Conservation (phyloP, 2,888 invertebrate genomes). For the Xestia ashworthii region DNA sequence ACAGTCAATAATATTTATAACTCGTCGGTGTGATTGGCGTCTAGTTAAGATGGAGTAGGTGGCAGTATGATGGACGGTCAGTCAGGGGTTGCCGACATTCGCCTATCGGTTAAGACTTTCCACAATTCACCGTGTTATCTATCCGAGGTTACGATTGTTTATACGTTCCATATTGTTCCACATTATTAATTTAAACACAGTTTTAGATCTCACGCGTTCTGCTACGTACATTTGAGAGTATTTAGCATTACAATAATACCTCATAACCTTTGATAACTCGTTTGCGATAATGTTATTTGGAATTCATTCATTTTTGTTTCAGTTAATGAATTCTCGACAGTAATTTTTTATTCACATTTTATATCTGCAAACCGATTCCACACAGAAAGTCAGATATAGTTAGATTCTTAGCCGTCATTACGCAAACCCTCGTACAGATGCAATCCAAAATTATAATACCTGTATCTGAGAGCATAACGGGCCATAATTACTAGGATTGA, state of each 20-base stretch:
- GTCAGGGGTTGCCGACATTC: slow-evolving; percentile 66
- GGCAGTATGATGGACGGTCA: slow-evolving; percentile 60
- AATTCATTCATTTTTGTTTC: slow-evolving; percentile 9
- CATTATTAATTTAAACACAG: slow-evolving; percentile 24
- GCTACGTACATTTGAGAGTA: slow-evolving; percentile 8
- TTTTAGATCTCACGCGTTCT: slow-evolving; percentile 18
- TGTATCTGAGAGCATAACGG: slow-evolving; percentile 56
- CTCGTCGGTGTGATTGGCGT: slow-evolving; percentile 58
- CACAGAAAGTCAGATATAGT: slow-evolving; percentile 7
- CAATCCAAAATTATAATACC: slow-evolving; percentile 62
- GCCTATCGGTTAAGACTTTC: slow-evolving; percentile 65
- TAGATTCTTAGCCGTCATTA: slow-evolving; percentile 38
- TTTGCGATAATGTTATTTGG: slow-evolving; percentile 5
- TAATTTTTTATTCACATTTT: background rate
- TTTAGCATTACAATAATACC: slow-evolving; percentile 10
- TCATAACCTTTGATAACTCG: slow-evolving; percentile 23
- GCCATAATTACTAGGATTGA: slow-evolving; percentile 69
- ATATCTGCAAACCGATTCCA: slow-evolving; percentile 5
- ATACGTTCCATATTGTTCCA: slow-evolving; percentile 40
- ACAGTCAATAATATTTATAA: slow-evolving; percentile 57
- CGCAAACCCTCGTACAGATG: slow-evolving; percentile 40
- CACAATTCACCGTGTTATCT: slow-evolving; percentile 62
- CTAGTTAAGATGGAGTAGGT: slow-evolving; percentile 56
- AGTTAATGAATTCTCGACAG: background rate
- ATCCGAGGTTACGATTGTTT: slow-evolving; percentile 52